Evolutionary conservation across 2,888 invertebrate genomes (phyloP).

Genomic region (Ennomos fuscantarius): DNA sequence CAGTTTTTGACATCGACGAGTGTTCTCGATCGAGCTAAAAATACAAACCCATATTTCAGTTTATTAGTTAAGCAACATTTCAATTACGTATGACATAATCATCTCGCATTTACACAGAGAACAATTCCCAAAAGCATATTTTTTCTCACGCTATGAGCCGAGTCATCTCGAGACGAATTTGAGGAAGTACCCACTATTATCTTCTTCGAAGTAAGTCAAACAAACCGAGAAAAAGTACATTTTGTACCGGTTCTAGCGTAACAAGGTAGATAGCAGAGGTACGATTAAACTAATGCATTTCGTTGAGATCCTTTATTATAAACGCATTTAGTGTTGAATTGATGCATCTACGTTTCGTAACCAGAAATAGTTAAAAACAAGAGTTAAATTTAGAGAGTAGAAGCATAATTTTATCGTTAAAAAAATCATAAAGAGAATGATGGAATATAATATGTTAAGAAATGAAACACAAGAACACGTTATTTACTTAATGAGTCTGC

Average conservation of each 20-base stretch:
- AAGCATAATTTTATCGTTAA: too few relatives aligned
- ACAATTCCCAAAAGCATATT: conserved; percentile 40
- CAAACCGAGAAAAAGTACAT: conserved; percentile 39
- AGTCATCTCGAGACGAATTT: conserved; percentile 77
- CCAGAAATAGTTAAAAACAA: too few relatives aligned
- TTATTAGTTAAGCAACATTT: conserved; percentile 24
- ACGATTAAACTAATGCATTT: conserved; percentile 76
- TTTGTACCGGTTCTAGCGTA: conserved; percentile 50
- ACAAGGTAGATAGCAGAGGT: conserved; percentile 51
- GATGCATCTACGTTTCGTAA: conserved; percentile 48
- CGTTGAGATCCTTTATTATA: conserved; percentile 68
- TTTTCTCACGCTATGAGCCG: conserved; percentile 73
- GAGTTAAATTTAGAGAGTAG: too few relatives aligned
- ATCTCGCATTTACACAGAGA: conserved; percentile 41
- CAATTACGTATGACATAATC: conserved; percentile 39
- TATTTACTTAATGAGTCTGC: conserved; percentile 21
- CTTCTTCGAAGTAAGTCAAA: conserved; percentile 71
- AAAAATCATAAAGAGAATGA: too few relatives aligned
- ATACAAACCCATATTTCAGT: conserved; percentile 21
- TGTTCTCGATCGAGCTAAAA: conserved; percentile 10
- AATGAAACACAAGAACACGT: conserved; percentile 25
- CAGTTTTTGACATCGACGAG: conserved; percentile 8
- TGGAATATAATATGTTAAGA: too few relatives aligned
- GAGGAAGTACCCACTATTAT: conserved; percentile 78
- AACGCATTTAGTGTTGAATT: conserved; percentile 65